Evolutionary conservation across 2,113 vertebrate species (phyloP).

Genomic region (Nyctereutes procyonoides): DNA sequence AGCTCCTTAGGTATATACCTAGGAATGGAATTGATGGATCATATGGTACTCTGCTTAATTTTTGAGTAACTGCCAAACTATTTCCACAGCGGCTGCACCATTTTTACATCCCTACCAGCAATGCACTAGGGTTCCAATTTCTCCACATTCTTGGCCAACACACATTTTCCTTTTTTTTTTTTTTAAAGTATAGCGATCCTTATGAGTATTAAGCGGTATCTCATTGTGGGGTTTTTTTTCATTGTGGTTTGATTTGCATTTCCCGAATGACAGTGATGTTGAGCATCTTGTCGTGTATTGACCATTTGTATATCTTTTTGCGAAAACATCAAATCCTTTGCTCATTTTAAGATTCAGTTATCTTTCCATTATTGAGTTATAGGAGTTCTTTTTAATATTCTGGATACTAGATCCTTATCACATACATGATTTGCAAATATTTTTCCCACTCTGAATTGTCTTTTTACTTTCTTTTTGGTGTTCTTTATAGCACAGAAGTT

Average conservation of each 20-base stretch:
- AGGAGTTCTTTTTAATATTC: background rate
- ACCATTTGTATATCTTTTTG: conserved; percentile 6
- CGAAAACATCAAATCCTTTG: background rate
- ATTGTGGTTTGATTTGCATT: conserved; percentile 20
- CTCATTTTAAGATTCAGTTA: background rate
- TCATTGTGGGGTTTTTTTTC: background rate
- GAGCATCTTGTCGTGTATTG: background rate
- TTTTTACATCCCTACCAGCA: background rate
- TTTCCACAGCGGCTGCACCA: background rate
- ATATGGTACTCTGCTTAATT: background rate
- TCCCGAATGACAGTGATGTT: background rate
- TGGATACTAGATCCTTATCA: background rate
- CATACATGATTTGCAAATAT: background rate
- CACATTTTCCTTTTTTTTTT: background rate
- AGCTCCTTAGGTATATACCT: background rate
- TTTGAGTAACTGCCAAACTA: background rate
- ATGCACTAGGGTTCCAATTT: background rate
- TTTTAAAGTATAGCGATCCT: background rate
- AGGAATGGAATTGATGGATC: background rate
- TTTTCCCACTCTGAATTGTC: background rate
- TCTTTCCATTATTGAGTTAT: conserved; percentile 9
- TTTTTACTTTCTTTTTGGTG: background rate
- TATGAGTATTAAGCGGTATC: background rate
- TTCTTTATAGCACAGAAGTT: conserved; percentile 7
- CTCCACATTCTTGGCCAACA: background rate